These are phyloP conservation scores for Ditula angustiorana DNA, from an alignment of 2,888 invertebrate species.

Conservation along the genomic window DNA sequence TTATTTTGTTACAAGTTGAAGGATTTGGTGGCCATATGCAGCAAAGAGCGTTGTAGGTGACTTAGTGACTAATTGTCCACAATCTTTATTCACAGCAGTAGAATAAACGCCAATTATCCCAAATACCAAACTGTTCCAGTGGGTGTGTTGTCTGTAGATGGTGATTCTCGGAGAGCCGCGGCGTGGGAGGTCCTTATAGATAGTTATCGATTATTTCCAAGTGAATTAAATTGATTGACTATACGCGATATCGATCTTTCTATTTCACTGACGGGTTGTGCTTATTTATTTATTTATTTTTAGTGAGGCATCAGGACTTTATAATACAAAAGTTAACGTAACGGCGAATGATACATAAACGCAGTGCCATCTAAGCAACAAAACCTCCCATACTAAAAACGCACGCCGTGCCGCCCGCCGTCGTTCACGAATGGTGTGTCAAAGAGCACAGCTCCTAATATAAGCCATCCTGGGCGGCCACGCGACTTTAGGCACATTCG, in stretches of 20 bases:
- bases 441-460: no score
- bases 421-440: no score
- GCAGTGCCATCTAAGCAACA: no score
- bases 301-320: neutral
- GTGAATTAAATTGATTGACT: conserved; percentile 56
- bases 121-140: conserved; percentile 52
- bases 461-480: no score
- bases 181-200: conserved; percentile 64
- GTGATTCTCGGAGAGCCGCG: conserved; percentile 48
- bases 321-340: neutral
- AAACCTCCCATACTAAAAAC: no score
- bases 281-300: conserved; percentile 10
- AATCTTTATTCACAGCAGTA: conserved; percentile 48
- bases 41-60: neutral
- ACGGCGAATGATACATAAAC: no score
- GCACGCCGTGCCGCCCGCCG: no score
- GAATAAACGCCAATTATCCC: conserved; percentile 61
- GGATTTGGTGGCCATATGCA: neutral
- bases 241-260: conserved; percentile 41
- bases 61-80: conserved; percentile 26
- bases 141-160: conserved; percentile 43
- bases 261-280: conserved; percentile 31
- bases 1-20: neutral
- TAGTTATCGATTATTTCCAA: conserved; percentile 50
- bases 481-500: no score